Percentiles rank a stretch among this genome's conserved stretches.
Evolutionary conservation across 2,797 vertebrate species (phyloP).

Genomic region (Sebastes hopkinsi): DNA sequence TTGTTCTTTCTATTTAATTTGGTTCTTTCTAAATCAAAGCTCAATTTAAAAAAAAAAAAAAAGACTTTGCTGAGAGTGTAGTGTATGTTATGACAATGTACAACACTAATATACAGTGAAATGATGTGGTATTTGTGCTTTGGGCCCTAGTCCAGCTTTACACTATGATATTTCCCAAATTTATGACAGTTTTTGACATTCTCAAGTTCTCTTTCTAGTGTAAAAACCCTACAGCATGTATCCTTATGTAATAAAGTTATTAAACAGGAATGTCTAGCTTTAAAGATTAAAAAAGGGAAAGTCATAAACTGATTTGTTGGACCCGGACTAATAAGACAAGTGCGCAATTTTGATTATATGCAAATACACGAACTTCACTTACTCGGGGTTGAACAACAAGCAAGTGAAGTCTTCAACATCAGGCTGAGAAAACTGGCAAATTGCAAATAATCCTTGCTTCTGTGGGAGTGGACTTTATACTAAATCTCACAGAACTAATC

Average conservation of each 20-base stretch:
- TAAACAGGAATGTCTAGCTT: conserved; percentile 31
- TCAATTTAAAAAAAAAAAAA: neutral
- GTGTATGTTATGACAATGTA: conserved; percentile 56
- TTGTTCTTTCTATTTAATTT: neutral
- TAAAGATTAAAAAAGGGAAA: conserved; percentile 29
- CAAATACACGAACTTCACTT: conserved; percentile 40
- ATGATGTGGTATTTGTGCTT: conserved; percentile 70
- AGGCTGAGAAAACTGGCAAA: conserved; percentile 33
- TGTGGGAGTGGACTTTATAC: conserved; percentile 21
- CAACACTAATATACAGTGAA: conserved; percentile 77
- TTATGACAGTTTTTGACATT: conserved; percentile 32
- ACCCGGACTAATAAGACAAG: conserved; percentile 40
- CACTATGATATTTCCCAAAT: conserved; percentile 33
- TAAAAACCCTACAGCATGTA: neutral
- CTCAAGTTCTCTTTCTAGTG: conserved; percentile 9
- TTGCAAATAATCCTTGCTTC: conserved; percentile 35
- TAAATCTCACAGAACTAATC: conserved; percentile 51
- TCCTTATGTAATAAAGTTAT: neutral
- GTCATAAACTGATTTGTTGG: conserved; percentile 35
- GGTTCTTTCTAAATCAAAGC: conserved; percentile 24
- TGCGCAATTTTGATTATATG: conserved; percentile 37
- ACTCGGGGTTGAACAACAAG: conserved; percentile 25
- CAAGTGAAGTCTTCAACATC: conserved; percentile 40
- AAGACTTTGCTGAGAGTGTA: conserved; percentile 36
- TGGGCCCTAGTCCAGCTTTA: conserved; percentile 46